Evolutionary conservation across 2,888 invertebrate species (phyloP).

Genomic region (Cheilosia impressa): DNA sequence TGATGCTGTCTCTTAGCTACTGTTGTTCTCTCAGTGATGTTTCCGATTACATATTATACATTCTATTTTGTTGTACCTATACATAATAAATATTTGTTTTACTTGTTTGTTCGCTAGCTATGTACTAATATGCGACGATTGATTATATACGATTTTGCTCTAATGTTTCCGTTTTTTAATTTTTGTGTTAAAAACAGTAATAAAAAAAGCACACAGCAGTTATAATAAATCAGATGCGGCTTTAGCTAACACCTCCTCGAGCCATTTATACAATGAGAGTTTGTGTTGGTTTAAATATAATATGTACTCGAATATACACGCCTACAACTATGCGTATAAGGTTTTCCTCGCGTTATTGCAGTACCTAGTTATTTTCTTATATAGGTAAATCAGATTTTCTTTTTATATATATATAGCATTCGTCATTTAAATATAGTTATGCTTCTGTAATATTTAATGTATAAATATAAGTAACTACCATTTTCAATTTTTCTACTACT

Average conservation of each 20-base stretch:
- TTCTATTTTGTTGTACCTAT: conserved; percentile 34
- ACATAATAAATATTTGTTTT: conserved; percentile 19
- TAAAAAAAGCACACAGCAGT: conserved; percentile 40
- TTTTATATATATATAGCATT: conserved; percentile 42
- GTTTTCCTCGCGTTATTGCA: conserved; percentile 40
- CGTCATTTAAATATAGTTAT: conserved; percentile 55
- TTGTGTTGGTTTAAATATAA: conserved; percentile 21
- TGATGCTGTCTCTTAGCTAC: conserved; percentile 70
- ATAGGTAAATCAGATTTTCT: conserved; percentile 43
- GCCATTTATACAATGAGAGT: conserved; percentile 49
- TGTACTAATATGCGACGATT: conserved; percentile 60
- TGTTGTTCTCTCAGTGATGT: conserved; percentile 70
- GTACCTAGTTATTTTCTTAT: conserved; percentile 53
- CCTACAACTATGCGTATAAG: neutral
- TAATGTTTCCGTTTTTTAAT: conserved; percentile 11
- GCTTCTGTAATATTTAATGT: conserved; percentile 54
- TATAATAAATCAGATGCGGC: conserved; percentile 49
- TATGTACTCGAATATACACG: no score
- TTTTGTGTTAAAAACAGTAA: conserved; percentile 30
- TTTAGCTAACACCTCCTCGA: conserved; percentile 33
- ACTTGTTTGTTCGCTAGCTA: conserved; percentile 56
- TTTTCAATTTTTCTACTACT: conserved; percentile 68
- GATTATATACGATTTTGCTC: conserved; percentile 58
- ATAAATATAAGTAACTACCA: conserved; percentile 73
- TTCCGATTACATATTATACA: conserved; percentile 33